Conservation (phyloP, 2,797 vertebrate species). For the Chiloscyllium punctatum region DNA sequence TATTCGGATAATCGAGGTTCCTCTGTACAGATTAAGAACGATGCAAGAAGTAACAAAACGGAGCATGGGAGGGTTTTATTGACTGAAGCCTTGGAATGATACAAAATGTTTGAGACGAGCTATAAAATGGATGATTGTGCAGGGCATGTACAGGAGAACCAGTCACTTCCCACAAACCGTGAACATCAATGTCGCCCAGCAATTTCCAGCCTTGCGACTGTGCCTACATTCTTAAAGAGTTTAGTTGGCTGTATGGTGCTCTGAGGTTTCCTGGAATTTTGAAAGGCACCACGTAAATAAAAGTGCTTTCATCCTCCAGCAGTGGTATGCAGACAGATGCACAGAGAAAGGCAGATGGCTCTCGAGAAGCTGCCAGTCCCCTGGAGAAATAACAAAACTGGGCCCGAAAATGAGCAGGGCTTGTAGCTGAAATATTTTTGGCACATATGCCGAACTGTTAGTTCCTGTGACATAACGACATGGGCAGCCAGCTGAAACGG, state of each 20-base stretch:
- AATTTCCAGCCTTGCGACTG: background rate
- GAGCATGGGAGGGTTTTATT: background rate
- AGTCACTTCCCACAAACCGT: background rate
- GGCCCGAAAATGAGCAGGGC: constrained; percentile 22
- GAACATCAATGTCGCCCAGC: background rate
- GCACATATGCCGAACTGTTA: background rate
- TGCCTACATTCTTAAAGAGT: background rate
- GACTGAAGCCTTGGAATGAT: background rate
- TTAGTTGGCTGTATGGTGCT: background rate
- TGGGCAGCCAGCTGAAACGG: background rate
- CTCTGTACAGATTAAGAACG: no score
- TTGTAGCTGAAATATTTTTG: constrained; percentile 12
- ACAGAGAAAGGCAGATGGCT: constrained; percentile 18
- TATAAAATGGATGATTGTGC: background rate
- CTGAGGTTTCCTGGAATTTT: background rate
- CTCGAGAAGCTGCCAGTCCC: constrained; percentile 1
- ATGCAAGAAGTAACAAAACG: background rate
- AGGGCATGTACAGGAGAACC: background rate
- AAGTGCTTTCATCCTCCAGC: background rate
- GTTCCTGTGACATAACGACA: background rate
- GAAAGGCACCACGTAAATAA: background rate
- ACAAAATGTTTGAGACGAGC: background rate
- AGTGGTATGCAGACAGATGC: background rate
- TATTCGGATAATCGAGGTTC: no score
- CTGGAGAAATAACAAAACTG: constrained; percentile 11